A percentile compares a stretch with the other conserved stretches of the same genome.
Conservation (phyloP, 2,113 vertebrate genomes). For the Pelvicachromis taeniatus region DNA sequence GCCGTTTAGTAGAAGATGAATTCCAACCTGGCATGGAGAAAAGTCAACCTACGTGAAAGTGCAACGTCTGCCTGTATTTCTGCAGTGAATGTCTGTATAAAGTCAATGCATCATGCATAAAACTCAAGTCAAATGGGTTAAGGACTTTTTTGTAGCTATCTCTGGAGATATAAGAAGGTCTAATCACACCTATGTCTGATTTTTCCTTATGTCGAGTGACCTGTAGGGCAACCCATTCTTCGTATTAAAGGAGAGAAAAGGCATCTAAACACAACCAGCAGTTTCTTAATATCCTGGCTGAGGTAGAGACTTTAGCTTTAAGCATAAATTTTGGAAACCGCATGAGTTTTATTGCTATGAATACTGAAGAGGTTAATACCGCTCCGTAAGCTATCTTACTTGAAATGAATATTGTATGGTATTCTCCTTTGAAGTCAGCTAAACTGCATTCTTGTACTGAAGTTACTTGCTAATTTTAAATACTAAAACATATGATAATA, state of each 20-base stretch:
- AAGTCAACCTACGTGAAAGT: neutral
- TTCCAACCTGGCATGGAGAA: constrained; percentile 4
- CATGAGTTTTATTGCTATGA: constrained; percentile 3
- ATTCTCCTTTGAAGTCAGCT: neutral
- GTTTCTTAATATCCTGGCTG: neutral
- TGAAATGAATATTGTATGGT: neutral
- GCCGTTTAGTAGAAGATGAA: constrained; percentile 1
- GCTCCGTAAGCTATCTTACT: neutral
- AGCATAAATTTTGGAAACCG: neutral
- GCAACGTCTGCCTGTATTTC: neutral
- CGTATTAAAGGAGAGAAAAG: neutral
- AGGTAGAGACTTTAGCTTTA: neutral
- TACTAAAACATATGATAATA: neutral
- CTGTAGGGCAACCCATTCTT: neutral
- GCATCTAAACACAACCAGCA: neutral
- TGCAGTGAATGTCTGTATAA: neutral
- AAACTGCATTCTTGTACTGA: neutral
- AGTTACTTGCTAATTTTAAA: neutral
- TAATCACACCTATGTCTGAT: neutral
- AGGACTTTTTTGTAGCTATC: neutral
- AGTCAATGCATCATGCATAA: neutral
- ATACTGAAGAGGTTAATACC: constrained; percentile 26
- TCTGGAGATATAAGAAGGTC: neutral
- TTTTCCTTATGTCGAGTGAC: neutral
- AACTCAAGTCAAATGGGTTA: neutral